A percentile compares a stretch with the other conserved stretches of the same genome.
Conservation (phyloP, 2,113 vertebrate species). For the Emydura subglobosa region DNA sequence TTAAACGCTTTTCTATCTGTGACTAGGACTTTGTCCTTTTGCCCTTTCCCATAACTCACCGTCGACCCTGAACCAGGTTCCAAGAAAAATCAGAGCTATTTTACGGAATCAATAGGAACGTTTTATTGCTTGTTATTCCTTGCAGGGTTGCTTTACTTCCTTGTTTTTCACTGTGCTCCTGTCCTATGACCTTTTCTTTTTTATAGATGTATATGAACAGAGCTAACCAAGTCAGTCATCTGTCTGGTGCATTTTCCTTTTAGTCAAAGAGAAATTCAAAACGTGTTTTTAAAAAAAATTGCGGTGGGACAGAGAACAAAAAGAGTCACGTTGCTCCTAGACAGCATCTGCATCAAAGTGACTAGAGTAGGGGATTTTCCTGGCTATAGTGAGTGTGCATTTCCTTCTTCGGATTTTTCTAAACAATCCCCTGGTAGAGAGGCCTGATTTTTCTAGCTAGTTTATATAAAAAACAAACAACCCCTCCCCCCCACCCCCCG, state of each 20-base stretch:
- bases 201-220: background rate
- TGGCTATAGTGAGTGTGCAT: background rate
- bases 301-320: background rate
- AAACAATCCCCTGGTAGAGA: background rate
- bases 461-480: background rate
- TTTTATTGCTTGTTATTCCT: constrained; percentile 25
- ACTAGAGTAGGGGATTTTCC: background rate
- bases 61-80: background rate
- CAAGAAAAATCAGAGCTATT: constrained; percentile 10
- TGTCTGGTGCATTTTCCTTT: background rate
- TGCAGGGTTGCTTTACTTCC: background rate
- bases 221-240: background rate
- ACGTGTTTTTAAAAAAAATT: background rate
- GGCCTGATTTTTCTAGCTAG: background rate
- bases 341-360: background rate
- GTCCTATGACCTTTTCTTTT: background rate
- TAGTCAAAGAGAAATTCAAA: constrained; percentile 12
- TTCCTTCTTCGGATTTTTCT: background rate
- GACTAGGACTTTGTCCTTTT: constrained; percentile 27
- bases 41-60: constrained; percentile 45
- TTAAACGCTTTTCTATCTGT: constrained; percentile 46
- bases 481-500: background rate
- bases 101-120: constrained; percentile 1
- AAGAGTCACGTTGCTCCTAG: background rate
- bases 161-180: constrained; percentile 22